Conservation (phyloP, 2,113 vertebrate species). For the Parotia lawesii region DNA sequence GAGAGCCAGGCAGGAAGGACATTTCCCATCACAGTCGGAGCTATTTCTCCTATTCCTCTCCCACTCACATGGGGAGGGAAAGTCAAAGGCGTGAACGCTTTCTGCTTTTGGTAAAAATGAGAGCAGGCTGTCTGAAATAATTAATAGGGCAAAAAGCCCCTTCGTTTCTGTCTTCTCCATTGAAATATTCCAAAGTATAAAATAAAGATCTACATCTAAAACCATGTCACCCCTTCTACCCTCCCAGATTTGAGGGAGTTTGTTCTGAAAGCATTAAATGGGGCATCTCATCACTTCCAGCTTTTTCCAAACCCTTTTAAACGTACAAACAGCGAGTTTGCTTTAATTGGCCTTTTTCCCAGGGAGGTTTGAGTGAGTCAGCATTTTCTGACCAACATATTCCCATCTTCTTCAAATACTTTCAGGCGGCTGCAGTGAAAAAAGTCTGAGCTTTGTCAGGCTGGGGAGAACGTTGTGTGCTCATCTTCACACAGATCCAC, state of each 20-base stretch:
- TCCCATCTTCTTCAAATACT: background rate
- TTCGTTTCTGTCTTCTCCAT: background rate
- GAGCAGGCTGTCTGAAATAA: background rate
- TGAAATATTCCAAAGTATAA: background rate
- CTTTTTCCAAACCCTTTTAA: background rate
- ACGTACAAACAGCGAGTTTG: rapidly evolving
- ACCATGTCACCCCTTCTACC: background rate
- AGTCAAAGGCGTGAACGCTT: background rate
- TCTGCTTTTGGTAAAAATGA: background rate
- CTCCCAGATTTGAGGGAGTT: background rate
- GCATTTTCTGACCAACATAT: background rate
- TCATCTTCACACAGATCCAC: background rate
- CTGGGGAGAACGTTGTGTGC: background rate
- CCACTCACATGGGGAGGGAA: background rate
- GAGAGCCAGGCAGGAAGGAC: background rate
- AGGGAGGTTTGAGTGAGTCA: background rate
- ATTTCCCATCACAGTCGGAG: rapidly evolving
- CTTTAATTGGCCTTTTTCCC: background rate
- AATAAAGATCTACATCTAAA: background rate
- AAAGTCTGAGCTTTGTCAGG: background rate
- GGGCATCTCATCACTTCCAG: background rate
- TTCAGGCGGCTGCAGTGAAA: background rate
- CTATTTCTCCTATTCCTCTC: background rate
- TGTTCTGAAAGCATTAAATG: background rate
- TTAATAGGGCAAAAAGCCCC: background rate